Percentiles rank a stretch among this genome's conserved stretches.
Conservation (phyloP, 2,888 invertebrate genomes). For the Leucania comma region DNA sequence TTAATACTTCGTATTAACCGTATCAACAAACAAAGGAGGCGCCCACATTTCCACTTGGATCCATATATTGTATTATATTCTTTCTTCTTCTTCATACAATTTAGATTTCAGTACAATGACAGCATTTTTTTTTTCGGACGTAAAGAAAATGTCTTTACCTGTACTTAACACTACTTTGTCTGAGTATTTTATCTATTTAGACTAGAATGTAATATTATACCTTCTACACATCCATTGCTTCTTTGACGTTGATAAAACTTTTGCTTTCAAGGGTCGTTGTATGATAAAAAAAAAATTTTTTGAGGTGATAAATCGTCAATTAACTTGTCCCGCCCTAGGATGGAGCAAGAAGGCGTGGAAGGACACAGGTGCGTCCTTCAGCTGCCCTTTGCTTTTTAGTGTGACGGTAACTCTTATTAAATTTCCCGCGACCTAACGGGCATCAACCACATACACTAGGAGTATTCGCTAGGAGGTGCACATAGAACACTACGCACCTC, state of each 20-base stretch:
- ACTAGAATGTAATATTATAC: neutral
- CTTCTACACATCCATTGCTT: neutral
- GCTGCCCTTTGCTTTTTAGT: no score
- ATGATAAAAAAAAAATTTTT: neutral
- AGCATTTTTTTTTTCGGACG: conserved; percentile 13
- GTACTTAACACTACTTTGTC: conserved; percentile 21
- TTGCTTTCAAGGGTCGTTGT: neutral
- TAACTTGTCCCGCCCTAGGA: neutral
- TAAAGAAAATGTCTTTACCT: conserved; percentile 27
- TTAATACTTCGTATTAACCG: conserved; percentile 1
- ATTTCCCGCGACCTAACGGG: no score
- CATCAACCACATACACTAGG: no score
- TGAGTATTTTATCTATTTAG: conserved; percentile 27
- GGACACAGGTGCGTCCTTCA: no score
- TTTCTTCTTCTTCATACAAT: conserved; percentile 24
- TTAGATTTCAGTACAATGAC: neutral
- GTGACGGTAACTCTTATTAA: no score
- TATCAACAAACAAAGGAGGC: conserved; percentile 5
- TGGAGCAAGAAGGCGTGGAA: no score
- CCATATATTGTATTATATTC: no score
- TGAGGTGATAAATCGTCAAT: no score
- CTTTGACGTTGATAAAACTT: conserved; percentile 13
- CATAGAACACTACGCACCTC: no score
- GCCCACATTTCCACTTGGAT: conserved; percentile 20
- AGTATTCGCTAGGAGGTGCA: no score